Evolutionary conservation across 1,140 invertebrate genomes (phyloP), one percentile per base, ranked within the genome.

Genomic region (Drosophila fuyamai): DNA sequence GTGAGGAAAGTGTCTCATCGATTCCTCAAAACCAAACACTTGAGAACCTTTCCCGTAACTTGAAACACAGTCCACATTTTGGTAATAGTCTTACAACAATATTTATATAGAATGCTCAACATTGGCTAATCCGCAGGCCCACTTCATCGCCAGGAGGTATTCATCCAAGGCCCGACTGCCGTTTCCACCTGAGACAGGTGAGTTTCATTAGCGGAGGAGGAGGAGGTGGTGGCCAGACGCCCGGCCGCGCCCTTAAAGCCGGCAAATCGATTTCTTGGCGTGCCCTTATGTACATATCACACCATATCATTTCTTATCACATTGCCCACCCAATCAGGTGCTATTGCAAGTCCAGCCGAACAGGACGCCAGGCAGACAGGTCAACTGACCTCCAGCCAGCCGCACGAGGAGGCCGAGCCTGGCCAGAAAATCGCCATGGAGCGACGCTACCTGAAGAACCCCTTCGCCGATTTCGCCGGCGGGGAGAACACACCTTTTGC

Each of bases 361-460:
- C 23, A 13, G 38, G 36, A 44, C 18, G 12, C 32, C 8, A 56
- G 66, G 10, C 53, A 70, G 43, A 59, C 47, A 32, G 50, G 50
- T 32, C 29, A 55, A 16, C 14, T 65, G 44, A 56, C 38, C 14
- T 14, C 35, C 36, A 3, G 57, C 41, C 35, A 75, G 50, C 8
- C 7, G 47, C n/a, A 38, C 14, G 47, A 60, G 16, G 23, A 44
- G 55, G 41, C 16, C 14, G 40, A 76, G 41, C 48, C 44, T 13
- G 40, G 41, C 53, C 14, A 51, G 12, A 38, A 76, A 23, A 47
- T 18, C 32, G 71, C 71, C 8, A 92, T 92, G 91, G 91, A 92
- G 46, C 84, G 84, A 7, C 85, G 91, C 57, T 91, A 90, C 57
- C 65, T 92, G 6, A 88, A 91, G 56, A 92, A 92, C 54, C 91